phyloP scores from a whole-genome alignment of 2,888 invertebrate genomes.

The Cephus pulcher region DNA sequence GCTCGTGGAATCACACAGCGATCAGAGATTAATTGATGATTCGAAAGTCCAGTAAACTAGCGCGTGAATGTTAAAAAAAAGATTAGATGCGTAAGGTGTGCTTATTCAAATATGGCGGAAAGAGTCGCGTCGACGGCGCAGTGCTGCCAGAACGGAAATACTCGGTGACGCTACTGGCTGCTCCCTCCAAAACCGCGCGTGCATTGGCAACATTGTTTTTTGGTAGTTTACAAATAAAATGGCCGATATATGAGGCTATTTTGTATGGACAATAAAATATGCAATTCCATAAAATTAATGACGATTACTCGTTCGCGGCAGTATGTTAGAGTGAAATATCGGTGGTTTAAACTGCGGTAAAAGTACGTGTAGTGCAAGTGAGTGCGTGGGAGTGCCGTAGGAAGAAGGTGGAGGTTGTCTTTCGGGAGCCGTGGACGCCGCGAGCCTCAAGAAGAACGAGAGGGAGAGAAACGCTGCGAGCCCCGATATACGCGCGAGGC shows the following conservation, averaged over 20 bases:
- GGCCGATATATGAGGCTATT: slow-evolving; percentile 65
- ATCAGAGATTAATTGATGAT: not conserved
- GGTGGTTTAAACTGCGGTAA: slow-evolving; percentile 32
- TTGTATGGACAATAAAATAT: slow-evolving; percentile 60
- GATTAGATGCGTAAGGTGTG: slow-evolving; percentile 7
- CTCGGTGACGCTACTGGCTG: slow-evolving; percentile 30
- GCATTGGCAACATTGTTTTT: slow-evolving; percentile 62
- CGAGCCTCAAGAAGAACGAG: slow-evolving; percentile 36
- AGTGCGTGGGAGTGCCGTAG: slow-evolving; percentile 48
- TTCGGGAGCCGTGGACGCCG: slow-evolving; percentile 53
- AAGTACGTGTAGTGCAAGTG: slow-evolving; percentile 38
- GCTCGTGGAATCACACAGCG: not conserved
- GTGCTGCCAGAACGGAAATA: slow-evolving; percentile 56
- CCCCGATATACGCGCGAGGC: slow-evolving; percentile 36
- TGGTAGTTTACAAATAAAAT: slow-evolving; percentile 67
- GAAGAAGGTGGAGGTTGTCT: slow-evolving; percentile 55
- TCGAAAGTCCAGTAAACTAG: slow-evolving; percentile 1
- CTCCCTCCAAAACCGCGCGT: slow-evolving; percentile 60
- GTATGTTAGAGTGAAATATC: slow-evolving; percentile 37
- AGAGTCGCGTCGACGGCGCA: slow-evolving; percentile 41
- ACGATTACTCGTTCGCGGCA: slow-evolving; percentile 48
- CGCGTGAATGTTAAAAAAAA: not conserved
- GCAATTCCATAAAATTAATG: slow-evolving; percentile 55
- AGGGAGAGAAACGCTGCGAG: slow-evolving; percentile 42
- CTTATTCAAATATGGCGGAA: slow-evolving; percentile 50